Base-by-base conservation (phyloP, 2,797 vertebrate species). In the Sciurus carolinensis region DNA sequence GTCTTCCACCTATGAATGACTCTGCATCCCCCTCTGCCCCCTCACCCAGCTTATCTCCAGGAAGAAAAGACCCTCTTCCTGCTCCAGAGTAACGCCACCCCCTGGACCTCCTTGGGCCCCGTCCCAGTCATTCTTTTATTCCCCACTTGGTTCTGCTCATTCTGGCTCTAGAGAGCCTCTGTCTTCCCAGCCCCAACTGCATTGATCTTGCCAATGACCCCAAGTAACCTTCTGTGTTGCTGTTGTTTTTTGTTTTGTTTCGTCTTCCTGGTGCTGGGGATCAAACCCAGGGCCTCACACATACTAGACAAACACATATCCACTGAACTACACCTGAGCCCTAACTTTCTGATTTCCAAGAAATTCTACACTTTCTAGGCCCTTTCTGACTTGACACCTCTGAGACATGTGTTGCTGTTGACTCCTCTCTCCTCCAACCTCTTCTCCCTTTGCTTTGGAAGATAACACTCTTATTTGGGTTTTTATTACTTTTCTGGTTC, bases 1-100 rank as follows among this genome's bases (percentile, higher is more conserved):
- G 91, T 47, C 52, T 39, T 91, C 59, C 57, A 26, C 71, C 80
- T 87, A 17, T 17, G 80, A 89, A 50, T 89, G 90, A 67, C 76
- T 85, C 82, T 66, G 26, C 73, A 44, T 52, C 80, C 67, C n/a
- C 30, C 87, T 28, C 87, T 28, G 66, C 82, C 44, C 73, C 80
- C 26, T 17, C 22, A 44, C 26, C 18, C 15, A 64, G 42, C 28
- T 67, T 22, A 24, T 66, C 47, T 54, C 15, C 8, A n/a, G 24
- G 57, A 75, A 66, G 57, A 86, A 66, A 14, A 14, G 57, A 73
- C 47, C 8, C 62, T 81, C n/a, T 94, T 88, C 66, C 67, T 50
- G 3, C 8, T 24, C 62, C 62, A 11, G 22, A 28, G 39, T 33
- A 1, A 52, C 30, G 22, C 33, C 15, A n/a, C 54, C 72, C 50